Conservation (phyloP, 2,888 invertebrate species). For the Ormia ochracea region DNA sequence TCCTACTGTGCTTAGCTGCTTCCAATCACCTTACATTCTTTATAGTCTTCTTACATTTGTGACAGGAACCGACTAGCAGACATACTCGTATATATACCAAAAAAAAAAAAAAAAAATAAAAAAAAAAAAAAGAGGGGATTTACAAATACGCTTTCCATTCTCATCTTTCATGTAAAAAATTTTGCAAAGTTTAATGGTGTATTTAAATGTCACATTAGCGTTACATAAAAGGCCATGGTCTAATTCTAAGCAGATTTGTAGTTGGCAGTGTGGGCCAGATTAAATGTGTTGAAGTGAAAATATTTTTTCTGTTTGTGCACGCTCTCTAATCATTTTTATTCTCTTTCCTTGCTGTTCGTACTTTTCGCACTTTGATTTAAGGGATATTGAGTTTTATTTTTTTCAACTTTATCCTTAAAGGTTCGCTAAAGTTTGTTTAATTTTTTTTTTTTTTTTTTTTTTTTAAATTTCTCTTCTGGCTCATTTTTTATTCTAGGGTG, state of each 20-base stretch:
- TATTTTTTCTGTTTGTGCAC: not conserved
- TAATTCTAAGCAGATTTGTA: slow-evolving; percentile 52
- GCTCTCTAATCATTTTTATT: not conserved
- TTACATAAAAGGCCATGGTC: slow-evolving; percentile 52
- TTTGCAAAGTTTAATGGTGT: slow-evolving; percentile 37
- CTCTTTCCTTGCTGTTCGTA: not conserved
- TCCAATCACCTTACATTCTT: not conserved
- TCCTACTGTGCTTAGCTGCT: not conserved
- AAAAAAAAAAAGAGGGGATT: no score
- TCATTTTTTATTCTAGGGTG: not conserved
- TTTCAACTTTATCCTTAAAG: not conserved
- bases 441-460: not conserved
- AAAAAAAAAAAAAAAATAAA: no score
- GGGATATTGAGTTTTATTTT: not conserved
- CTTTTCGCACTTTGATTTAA: not conserved
- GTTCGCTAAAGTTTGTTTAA: not conserved
- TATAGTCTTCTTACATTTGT: not conserved
- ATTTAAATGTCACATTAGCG: slow-evolving; percentile 55
- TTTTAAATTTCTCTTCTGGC: not conserved
- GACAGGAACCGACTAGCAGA: not conserved
- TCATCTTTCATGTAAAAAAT: not conserved
- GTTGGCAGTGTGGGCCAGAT: slow-evolving; percentile 28
- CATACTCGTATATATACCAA: not conserved
- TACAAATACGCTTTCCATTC: no score
- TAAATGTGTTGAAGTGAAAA: slow-evolving; percentile 51